These are phyloP conservation scores for Dendronephthya gigantea DNA, from an alignment of 64 coral and sea anemone species.

Conservation along the genomic window DNA sequence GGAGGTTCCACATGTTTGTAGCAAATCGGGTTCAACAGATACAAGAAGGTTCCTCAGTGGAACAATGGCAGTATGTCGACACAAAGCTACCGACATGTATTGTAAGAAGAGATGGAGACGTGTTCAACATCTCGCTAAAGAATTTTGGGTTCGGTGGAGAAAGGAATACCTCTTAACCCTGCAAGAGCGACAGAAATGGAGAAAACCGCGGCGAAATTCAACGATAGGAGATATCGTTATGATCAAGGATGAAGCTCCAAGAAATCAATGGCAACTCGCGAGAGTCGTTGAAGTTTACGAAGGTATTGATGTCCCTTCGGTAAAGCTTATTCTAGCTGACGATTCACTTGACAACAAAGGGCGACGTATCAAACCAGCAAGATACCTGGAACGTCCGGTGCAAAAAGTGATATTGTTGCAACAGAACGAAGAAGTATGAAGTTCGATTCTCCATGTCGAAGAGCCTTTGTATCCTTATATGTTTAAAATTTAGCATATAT, in stretches of 20 bases:
- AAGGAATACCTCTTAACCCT: background rate
- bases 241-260: background rate
- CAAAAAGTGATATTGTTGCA: background rate
- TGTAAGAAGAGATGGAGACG: background rate
- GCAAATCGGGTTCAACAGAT: background rate
- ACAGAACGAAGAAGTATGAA: background rate
- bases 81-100: background rate
- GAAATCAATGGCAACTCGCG: conserved; percentile 5
- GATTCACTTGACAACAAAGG: background rate
- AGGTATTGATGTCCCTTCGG: too few relatives aligned
- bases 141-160: background rate
- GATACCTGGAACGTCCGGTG: background rate
- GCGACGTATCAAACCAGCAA: background rate
- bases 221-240: background rate
- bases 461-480: background rate
- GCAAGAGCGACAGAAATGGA: background rate
- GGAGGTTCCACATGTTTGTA: background rate
- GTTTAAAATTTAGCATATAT: background rate
- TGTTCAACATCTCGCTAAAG: too few relatives aligned
- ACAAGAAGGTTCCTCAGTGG: background rate
- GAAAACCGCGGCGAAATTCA: background rate
- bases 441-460: background rate
- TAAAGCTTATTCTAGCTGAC: background rate
- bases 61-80: background rate
- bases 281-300: background rate